A percentile compares a stretch with the other conserved stretches of the same genome.
phyloP scores from a whole-genome alignment of 1,140 invertebrate genomes.

The Calosoma granatense region DNA sequence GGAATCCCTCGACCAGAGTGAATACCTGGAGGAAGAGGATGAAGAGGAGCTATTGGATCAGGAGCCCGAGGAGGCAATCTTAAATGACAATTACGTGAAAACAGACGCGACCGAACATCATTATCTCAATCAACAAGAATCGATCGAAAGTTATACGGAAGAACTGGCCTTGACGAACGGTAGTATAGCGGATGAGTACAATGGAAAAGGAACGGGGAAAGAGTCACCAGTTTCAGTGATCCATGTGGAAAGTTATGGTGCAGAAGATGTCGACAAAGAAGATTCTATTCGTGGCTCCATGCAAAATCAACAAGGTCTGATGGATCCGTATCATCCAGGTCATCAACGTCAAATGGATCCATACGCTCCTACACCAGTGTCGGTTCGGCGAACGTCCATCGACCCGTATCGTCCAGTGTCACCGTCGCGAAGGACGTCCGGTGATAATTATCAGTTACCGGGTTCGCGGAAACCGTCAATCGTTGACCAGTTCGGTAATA shows the following conservation, averaged over 20 bases:
- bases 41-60: conserved; percentile 14
- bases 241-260: conserved; percentile 32
- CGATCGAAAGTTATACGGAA: conserved; percentile 37
- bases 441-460: conserved; percentile 16
- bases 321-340: conserved; percentile 32
- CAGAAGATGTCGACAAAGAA: conserved; percentile 23
- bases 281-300: conserved; percentile 23
- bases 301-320: conserved; percentile 27
- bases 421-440: conserved; percentile 17
- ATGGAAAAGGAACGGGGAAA: conserved; percentile 27
- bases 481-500: conserved; percentile 16
- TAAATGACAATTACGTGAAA: conserved; percentile 26
- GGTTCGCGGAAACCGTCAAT: conserved; percentile 23
- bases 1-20: conserved; percentile 32
- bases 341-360: conserved; percentile 19
- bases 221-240: conserved; percentile 36
- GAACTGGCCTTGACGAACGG: conserved; percentile 24
- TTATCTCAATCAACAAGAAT: conserved; percentile 36
- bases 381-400: conserved; percentile 16
- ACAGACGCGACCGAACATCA: conserved; percentile 23
- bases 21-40: conserved; percentile 14
- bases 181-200: conserved; percentile 18
- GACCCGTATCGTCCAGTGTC: conserved; percentile 11
- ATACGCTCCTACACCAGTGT: conserved; percentile 16
- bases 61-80: conserved; percentile 17